Base-by-base conservation (phyloP, 2,888 invertebrate species). In the Lepidocyrtoides sp. region DNA sequence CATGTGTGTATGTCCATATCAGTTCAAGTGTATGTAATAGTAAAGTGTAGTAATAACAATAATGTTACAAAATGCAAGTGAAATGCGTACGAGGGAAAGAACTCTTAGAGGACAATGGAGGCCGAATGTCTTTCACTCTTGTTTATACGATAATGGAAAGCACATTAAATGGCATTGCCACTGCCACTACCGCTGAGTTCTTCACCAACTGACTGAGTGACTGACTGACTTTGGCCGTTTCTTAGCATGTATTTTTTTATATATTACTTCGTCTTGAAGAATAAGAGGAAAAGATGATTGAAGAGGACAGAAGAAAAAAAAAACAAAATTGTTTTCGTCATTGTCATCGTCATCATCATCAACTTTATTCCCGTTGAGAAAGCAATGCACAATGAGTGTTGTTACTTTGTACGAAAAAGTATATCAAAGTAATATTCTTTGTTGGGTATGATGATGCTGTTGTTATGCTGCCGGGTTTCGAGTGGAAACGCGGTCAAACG, bases 401-500 rank as follows among this genome's bases (percentile, higher is more conserved):
- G 8, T 36, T 20, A 20, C 36, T 44, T 14, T 44, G 14, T 44
- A 44, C 44, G 44, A 14, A 8, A 48, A 17, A 17, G 51, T 51
- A 12, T 51, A 12, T 51, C 5, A 17, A 17, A 3, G 5, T 17
- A 17, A 3, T 12, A 14, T 32, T 1, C n/a, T 29, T 32, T 66
- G 60, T 20, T 57, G 23, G n/a, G 69, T 8, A 41, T 29, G 41
- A 17, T n/a, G 36, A 51, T 10, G 32, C n/a, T 72, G 32, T 10
- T 72, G 69, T n/a, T n/a, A n/a, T 17, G 7, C 32, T 29, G 69
- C 14, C 29, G n/a, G 41, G 20, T 44, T 26, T 41, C 41, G 48
- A 72, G 72, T 72, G 72, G 72, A 72, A 63, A 83, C 48, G 83
- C 83, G 66, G 83, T 83, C 83, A 83, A 83, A 66, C 66, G 83